Base-by-base conservation (phyloP, 2,797 vertebrate species). In the Chaunax sp. region DNA sequence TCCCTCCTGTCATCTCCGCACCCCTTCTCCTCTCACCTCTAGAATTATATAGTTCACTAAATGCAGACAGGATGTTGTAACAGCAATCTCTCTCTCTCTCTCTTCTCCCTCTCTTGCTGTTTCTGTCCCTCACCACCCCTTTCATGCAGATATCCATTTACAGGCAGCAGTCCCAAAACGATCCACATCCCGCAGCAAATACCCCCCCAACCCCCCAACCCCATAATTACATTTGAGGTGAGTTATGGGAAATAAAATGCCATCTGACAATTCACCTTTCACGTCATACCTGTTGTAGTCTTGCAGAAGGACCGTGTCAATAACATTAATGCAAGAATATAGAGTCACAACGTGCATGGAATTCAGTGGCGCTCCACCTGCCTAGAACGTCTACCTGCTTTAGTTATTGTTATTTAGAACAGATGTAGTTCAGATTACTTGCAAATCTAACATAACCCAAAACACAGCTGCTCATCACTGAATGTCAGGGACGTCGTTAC, bases 31-130 rank as follows among this genome's bases (percentile, higher is more conserved):
- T 69, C 73, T 82, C 75, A 73, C 83, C 75, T 85, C 75, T 58
- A 71, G 30, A 75, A 78, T 84, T 76, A 87, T 80, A 78, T 15
- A 60, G 79, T 61, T 75, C 58, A 69, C 67, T 78, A 75, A 73
- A 85, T 78, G 58, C 69, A 66, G 82, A 41, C 58, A 76, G 64
- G 33, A 65, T 84, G 72, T 52, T 64, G 72, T 71, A 75, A 60
- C 72, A 62, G 85, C 33, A 30, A 38, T 57, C 52, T 51, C 23
- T 7, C 13, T 25, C 47, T 9, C 9, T 30, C 45, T 22, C 45
- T 12, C 14, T n/a, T 47, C 7, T 47, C 22, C 23, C 45, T 26
- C 25, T 28, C 54, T 68, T 62, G 56, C 51, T 70, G 58, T 63
- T 76, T 65, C 59, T 50, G 13, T 23, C 19, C 38, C 35, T 16